A percentile compares a stretch with the other conserved stretches of the same genome.
Evolutionary conservation across 2,888 invertebrate genomes (phyloP).

Genomic region (Andrena bucephala): DNA sequence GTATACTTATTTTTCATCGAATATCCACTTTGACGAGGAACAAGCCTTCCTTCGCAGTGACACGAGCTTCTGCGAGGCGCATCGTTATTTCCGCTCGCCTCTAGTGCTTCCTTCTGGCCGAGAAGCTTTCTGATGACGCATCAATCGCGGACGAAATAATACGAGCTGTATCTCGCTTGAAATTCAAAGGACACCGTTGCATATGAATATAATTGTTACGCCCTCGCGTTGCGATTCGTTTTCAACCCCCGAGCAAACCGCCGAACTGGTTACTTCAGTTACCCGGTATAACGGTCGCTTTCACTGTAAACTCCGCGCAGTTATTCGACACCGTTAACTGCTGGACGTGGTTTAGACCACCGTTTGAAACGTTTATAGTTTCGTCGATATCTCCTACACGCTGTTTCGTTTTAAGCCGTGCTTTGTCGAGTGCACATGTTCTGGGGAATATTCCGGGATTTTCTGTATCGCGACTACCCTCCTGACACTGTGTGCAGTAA

Average conservation of each 20-base stretch:
- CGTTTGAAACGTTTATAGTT: background rate
- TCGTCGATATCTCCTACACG: background rate
- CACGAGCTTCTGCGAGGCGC: background rate
- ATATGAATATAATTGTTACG: background rate
- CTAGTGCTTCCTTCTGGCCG: background rate
- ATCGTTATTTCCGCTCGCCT: background rate
- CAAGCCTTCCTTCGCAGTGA: background rate
- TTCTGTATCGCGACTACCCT: background rate
- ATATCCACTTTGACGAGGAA: background rate
- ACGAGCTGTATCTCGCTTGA: background rate
- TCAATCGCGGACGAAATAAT: background rate
- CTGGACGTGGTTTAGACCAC: conserved; percentile 8
- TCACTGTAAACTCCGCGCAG: background rate
- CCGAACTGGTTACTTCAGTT: conserved; percentile 5
- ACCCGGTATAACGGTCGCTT: background rate
- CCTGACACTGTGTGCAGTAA: too few relatives aligned
- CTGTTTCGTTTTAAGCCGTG: background rate
- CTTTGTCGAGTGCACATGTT: background rate
- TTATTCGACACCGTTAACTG: conserved; percentile 3
- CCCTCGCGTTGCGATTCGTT: background rate
- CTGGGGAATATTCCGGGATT: background rate
- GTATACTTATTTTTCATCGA: background rate
- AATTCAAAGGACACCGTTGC: background rate
- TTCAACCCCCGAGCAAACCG: background rate
- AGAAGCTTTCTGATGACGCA: background rate